Percentiles rank a stretch among this genome's conserved stretches.
Evolutionary conservation across 2,888 invertebrate species (phyloP).

Genomic region (Macropis europaea): DNA sequence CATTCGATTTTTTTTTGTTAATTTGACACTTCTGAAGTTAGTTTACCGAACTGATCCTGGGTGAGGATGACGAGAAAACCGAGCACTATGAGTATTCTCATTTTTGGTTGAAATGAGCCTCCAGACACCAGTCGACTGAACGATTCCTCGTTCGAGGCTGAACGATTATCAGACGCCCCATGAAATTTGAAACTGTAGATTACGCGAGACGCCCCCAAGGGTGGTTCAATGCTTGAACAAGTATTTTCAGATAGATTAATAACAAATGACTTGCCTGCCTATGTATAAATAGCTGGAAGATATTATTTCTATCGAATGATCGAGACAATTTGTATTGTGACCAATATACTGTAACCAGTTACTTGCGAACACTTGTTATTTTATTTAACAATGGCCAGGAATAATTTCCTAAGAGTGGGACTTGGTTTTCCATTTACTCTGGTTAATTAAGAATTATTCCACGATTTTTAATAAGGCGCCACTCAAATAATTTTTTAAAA

Average conservation of each 20-base stretch:
- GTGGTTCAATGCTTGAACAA: slow-evolving; percentile 21
- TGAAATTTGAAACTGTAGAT: slow-evolving; percentile 64
- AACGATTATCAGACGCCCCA: slow-evolving; percentile 60
- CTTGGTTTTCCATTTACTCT: too few species aligned
- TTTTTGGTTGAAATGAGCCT: slow-evolving; percentile 44
- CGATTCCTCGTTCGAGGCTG: slow-evolving; percentile 18
- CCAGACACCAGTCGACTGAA: slow-evolving; percentile 53
- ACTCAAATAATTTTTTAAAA: too few species aligned
- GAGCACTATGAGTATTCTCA: slow-evolving; percentile 46
- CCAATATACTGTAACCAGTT: too few species aligned
- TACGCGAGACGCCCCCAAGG: slow-evolving; percentile 56
- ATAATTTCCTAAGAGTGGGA: too few species aligned
- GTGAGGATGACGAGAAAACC: slow-evolving; percentile 32
- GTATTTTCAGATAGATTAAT: slow-evolving; percentile 13
- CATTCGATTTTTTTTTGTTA: too few species aligned
- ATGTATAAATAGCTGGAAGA: neutral
- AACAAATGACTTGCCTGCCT: neutral
- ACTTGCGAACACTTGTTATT: too few species aligned
- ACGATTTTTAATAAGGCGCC: too few species aligned
- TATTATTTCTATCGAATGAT: too few species aligned
- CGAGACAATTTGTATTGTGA: too few species aligned
- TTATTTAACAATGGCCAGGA: too few species aligned
- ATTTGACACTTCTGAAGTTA: slow-evolving; percentile 3
- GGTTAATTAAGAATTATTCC: too few species aligned
- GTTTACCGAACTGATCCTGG: slow-evolving; percentile 32